phyloP scores from a whole-genome alignment of 2,888 invertebrate genomes.

The Athripsodes cinereus region DNA sequence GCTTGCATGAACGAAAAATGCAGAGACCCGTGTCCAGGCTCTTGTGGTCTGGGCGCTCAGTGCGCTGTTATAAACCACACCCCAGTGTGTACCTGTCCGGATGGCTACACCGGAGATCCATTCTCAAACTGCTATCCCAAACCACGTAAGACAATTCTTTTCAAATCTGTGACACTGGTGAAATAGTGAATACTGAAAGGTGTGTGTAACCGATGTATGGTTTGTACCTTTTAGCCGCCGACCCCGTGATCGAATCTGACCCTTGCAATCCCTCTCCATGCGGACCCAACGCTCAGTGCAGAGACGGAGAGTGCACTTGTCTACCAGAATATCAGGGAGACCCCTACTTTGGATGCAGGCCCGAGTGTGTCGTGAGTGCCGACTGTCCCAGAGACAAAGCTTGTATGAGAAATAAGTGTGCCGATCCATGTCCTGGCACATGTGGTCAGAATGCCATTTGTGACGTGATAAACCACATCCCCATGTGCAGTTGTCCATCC shows the following conservation, averaged over 20 bases:
- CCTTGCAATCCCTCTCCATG: conserved; percentile 67
- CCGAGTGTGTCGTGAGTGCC: conserved; percentile 76
- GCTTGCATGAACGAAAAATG: conserved; percentile 72
- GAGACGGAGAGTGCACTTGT: conserved; percentile 64
- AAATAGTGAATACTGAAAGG: too few species aligned
- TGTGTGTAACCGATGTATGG: conserved; percentile 16
- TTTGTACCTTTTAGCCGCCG: conserved; percentile 40
- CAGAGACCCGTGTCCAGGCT: conserved; percentile 71
- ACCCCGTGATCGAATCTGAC: conserved; percentile 37
- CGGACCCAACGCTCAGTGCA: conserved; percentile 67
- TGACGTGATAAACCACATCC: conserved; percentile 66
- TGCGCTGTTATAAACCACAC: conserved; percentile 66
- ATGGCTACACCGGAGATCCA: conserved; percentile 67
- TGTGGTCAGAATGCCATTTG: conserved; percentile 73
- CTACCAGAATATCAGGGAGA: conserved; percentile 71
- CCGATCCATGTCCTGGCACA: conserved; percentile 67
- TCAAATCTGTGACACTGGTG: conserved; percentile 28
- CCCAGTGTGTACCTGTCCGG: conserved; percentile 65
- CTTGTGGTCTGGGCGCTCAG: conserved; percentile 68
- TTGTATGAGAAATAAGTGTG: conserved; percentile 72
- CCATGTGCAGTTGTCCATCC: conserved; percentile 69
- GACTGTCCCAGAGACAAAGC: conserved; percentile 67
- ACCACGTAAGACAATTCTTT: conserved; percentile 40
- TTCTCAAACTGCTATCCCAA: conserved; percentile 36
- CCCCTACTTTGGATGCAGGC: conserved; percentile 69